Evolutionary conservation across 2,113 vertebrate species (phyloP), one percentile per base, ranked within the genome.

Genomic region (Rhea americana): DNA sequence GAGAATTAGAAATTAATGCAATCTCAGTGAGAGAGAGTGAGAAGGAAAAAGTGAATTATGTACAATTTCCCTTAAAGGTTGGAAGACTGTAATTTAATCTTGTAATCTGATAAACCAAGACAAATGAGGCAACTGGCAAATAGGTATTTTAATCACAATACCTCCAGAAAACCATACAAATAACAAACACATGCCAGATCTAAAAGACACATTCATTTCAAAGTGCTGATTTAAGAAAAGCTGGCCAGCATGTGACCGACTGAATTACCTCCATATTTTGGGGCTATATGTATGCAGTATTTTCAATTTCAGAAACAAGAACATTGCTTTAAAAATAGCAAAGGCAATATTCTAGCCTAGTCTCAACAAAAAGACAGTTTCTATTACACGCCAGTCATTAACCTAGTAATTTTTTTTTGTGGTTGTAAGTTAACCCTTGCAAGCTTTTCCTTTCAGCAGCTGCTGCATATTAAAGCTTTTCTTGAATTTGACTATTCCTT

Each of bases 31-130:
- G 55, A 73, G 11, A 55, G 41, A 81, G 35, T n/a, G 55, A 77
- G 62, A 71, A 28, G 66, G 9, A 55, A 8, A 53, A 85, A 61
- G 63, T 85, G 77, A 89, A 85, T 93, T 92, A 90, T 71, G 82
- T 71, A 7, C 37, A 78, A 94, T 89, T 37, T 78, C 50, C 66
- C 62, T 93, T 92, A 96, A 97, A 94, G 43, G 65, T 89, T 94
- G 82, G 90, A 95, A 88, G 88, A 76, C 82, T 88, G 89, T 87
- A 93, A 95, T 93, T 97, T 97, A 96, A 95, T 94, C 94, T 91
- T 92, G 96, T 96, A 96, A 97, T 97, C 93, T 93, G 96, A 97
- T 98, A 97, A 97, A 96, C 70, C 20, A 51, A 97, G 95, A 97
- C 94, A 97, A 97, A 97, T 96, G 95, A 96, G 93, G 91, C 93